Evolutionary conservation across 2,113 vertebrate species (phyloP), one percentile per base, ranked within the genome.

Genomic region (Triplophysa siluroides): DNA sequence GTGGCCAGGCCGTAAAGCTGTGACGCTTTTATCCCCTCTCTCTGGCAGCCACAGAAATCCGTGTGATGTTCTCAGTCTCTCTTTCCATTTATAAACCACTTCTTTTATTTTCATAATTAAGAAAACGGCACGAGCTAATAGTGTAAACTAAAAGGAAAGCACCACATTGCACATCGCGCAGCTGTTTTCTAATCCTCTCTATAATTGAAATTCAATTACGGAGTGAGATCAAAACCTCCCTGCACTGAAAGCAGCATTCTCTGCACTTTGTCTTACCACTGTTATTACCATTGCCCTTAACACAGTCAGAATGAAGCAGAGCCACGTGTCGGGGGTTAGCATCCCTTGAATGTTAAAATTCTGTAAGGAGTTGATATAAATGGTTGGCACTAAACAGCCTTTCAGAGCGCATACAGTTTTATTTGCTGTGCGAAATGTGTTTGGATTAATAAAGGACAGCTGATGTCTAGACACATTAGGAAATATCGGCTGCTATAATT

Each of bases 81-180:
- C 61, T 58, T 90, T 91, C 91, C 90, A 86, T 84, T 88, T 88
- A 88, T 91, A 89, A 90, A 90, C 92, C 87, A 90, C 88, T 91
- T 92, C 60, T 89, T 92, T 92, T 75, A 75, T 88, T 90, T 89
- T 89, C 85, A 88, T 89, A 92, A 92, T 93, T 90, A 90, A 87
- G 86, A 87, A 90, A 90, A 88, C 81, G 79, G 85, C 84, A 56
- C 50, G 71, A 76, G 73, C 72, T 84, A 85, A 84, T 89, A 82
- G 82, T 85, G 82, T 88, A 88, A 88, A 90, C 83, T 86, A 87
- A 91, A 90, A 78, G 87, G 81, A 87, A 83, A 81, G 70, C 63
- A 69, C 78, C 79, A 54, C 70, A 19, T 84, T 85, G 76, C 76
- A 76, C 85, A 76, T n/a, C 60, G 80, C 83, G 80, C 88, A 89